Evolutionary conservation across 1,140 invertebrate genomes (phyloP), one percentile per base, ranked within the genome.

Genomic region (Aphaenogaster floridana): DNA sequence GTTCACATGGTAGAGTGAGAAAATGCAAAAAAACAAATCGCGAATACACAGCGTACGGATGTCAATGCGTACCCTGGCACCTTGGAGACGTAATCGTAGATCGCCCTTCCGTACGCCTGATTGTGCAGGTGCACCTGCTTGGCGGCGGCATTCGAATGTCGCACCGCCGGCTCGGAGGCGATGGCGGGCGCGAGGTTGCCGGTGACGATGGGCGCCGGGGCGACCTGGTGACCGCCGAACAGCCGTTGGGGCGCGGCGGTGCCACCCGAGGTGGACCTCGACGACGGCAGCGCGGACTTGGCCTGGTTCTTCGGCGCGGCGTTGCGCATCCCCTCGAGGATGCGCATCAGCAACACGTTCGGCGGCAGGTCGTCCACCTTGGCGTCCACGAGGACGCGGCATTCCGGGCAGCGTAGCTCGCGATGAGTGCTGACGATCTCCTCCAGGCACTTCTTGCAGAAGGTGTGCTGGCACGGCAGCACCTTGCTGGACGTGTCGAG

Each of bases 391-490:
- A 99, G 96, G 66, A 98, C 96, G n/a, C 99, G 97, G 94, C 99
- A 99, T 96, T 99, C 99, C 68, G 99, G 99, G 96, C 99, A 99
- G 89, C 98, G 96, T 50, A 99, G 95, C 94, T 98, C 98, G 91
- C 98, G 97, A 93, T 98, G 97, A 28, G 97, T 98, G 86, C 97
- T 97, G 79, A 98, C 96, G 93, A 99, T 99, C 92, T 99, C 98
- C 95, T 99, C 97, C 63, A 99, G 96, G 95, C 99, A 99, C 95
- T 98, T 98, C 91, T 98, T 97, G 95, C 99, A 99, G 94, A 99
- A 99, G 21, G 98, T 99, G 94, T 99, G 99, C 94, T 99, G 99
- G 94, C 99, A 99, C 8, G 98, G 98, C 78, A 99, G 95, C 2
- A 99, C 98, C 92, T 98, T 98, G 87, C 98, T 99, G n/a, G 97